phyloP scores from a whole-genome alignment of 1,140 invertebrate genomes.

The Anastrepha obliqua region DNA sequence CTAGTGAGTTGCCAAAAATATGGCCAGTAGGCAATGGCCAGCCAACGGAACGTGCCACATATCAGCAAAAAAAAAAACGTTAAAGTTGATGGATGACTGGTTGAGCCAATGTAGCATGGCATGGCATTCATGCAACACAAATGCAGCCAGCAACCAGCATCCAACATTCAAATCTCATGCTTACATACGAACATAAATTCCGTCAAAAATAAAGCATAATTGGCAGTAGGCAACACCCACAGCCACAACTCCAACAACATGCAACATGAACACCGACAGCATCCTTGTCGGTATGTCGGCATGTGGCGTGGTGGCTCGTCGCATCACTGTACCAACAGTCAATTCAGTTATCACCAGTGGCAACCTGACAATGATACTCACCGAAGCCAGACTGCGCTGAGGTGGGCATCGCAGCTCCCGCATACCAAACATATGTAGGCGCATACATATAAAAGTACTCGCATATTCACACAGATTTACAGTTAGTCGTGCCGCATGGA shows the following conservation, averaged over 20 bases:
- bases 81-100: conserved; percentile 37
- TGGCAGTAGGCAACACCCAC: background rate
- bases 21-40: background rate
- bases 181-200: background rate
- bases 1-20: background rate
- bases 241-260: background rate
- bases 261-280: background rate
- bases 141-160: background rate
- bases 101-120: conserved; percentile 28
- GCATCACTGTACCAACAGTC: conserved; percentile 6
- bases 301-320: background rate
- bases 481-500: background rate
- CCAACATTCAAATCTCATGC: background rate
- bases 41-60: conserved; percentile 45
- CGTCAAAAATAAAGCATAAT: conserved; percentile 49
- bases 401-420: no score
- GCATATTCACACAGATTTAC: background rate
- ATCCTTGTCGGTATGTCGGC: background rate
- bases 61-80: conserved; percentile 7
- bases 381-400: no score
- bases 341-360: conserved; percentile 45
- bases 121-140: background rate
- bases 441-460: no score
- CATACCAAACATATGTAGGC: no score
- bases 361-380: conserved; percentile 21